Conservation (phyloP, 2,113 vertebrate species). For the Brachyhypopomus occidentalis region DNA sequence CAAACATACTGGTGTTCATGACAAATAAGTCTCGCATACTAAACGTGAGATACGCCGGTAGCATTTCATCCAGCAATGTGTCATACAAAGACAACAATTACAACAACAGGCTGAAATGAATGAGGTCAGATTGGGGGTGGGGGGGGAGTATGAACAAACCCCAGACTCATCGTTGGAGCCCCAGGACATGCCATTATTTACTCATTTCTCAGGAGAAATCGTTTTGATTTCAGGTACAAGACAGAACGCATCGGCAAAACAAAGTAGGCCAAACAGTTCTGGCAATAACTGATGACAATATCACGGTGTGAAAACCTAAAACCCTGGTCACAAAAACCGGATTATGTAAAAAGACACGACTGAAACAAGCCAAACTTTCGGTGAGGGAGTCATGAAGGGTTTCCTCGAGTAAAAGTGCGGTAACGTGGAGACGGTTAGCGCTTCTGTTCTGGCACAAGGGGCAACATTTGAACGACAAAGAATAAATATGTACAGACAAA, state of each 20-base stretch:
- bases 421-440: neutral
- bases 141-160: too few species aligned
- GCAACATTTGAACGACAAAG: neutral
- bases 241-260: neutral
- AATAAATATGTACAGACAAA: neutral
- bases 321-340: neutral
- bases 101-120: neutral
- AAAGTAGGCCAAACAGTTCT: neutral
- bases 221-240: neutral
- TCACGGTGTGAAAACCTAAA: neutral
- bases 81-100: neutral
- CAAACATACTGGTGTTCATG: neutral
- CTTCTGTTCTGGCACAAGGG: neutral
- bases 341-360: neutral
- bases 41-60: too few species aligned
- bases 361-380: too few species aligned
- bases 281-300: neutral
- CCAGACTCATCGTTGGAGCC: neutral
- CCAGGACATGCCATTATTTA: neutral
- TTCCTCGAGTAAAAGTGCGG: too few species aligned
- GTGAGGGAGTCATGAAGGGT: neutral
- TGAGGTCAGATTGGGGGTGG: neutral
- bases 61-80: neutral
- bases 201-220: neutral
- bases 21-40: neutral